Percentiles rank a stretch among this genome's conserved stretches.
These are phyloP conservation scores for Oscheius myriophilus DNA, from an alignment of 2,888 invertebrate genomes.

Conservation along the genomic window DNA sequence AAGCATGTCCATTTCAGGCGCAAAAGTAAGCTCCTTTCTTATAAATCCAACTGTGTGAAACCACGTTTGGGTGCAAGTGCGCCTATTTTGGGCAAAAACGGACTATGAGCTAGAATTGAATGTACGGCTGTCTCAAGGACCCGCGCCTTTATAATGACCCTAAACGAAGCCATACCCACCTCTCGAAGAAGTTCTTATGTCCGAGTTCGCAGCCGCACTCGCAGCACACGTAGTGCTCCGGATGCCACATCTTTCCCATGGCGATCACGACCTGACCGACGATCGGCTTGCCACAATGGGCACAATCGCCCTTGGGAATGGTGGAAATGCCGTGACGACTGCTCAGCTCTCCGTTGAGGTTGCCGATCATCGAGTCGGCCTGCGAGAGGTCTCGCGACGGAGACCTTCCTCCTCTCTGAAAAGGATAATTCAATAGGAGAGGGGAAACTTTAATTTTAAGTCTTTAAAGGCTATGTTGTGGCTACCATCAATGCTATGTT, in stretches of 20 bases:
- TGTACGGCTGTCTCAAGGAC: too few relatives aligned
- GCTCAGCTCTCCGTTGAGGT: conserved; percentile 74
- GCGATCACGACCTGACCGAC: conserved; percentile 98
- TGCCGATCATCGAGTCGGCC: conserved; percentile 87
- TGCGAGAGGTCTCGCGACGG: conserved; percentile 55
- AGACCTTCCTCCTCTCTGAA: conserved; percentile 43
- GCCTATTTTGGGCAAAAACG: too few relatives aligned
- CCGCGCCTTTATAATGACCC: too few relatives aligned
- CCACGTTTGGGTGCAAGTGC: too few relatives aligned
- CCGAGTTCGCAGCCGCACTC: conserved; percentile 96
- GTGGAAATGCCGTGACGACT: conserved; percentile 94
- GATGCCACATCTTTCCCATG: conserved; percentile 97
- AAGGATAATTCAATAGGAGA: too few relatives aligned
- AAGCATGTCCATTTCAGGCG: too few relatives aligned
- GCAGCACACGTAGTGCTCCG: conserved; percentile 97
- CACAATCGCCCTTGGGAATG: conserved; percentile 98
- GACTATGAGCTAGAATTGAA: too few relatives aligned
- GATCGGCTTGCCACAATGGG: conserved; percentile 97
- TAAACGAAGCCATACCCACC: conserved; percentile 34
- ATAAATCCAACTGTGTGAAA: too few relatives aligned
- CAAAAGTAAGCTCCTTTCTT: too few relatives aligned
- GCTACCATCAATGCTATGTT: too few relatives aligned
- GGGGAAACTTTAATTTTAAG: too few relatives aligned
- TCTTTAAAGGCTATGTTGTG: too few relatives aligned
- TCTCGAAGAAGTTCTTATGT: conserved; percentile 96